Conservation (phyloP, 2,888 invertebrate genomes). For the Caenorhabditis angaria region DNA sequence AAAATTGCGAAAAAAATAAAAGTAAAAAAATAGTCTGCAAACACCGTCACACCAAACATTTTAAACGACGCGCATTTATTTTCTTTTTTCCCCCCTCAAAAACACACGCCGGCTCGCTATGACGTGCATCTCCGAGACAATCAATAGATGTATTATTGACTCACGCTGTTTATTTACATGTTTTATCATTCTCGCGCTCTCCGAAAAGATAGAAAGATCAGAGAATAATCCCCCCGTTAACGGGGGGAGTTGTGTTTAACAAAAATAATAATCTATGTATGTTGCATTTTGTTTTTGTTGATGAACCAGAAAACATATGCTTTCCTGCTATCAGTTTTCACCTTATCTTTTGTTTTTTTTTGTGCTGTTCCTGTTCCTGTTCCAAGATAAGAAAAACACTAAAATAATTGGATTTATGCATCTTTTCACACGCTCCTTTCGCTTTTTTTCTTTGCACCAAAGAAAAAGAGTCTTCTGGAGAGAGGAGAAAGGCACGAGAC, state of each 20-base stretch:
- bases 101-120: too few species aligned
- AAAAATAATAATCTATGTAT: too few species aligned
- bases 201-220: not conserved
- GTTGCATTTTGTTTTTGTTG: too few species aligned
- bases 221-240: not conserved
- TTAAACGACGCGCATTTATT: slow-evolving; percentile 26
- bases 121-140: too few species aligned
- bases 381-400: too few species aligned
- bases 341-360: too few species aligned
- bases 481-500: slow-evolving; percentile 12
- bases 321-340: too few species aligned
- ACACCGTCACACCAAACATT: slow-evolving; percentile 14
- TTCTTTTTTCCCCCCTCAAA: not conserved
- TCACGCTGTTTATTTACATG: not conserved
- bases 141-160: not conserved
- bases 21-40: slow-evolving; percentile 16
- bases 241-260: too few species aligned
- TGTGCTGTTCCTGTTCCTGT: too few species aligned
- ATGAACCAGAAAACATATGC: too few species aligned
- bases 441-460: slow-evolving; percentile 13
- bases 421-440: slow-evolving; percentile 11
- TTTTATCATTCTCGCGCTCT: not conserved
- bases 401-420: not conserved
- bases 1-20: not conserved
- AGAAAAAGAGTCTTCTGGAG: not conserved